Conservation (phyloP, 2,113 vertebrate species). For the Gallinago jamesoni region DNA sequence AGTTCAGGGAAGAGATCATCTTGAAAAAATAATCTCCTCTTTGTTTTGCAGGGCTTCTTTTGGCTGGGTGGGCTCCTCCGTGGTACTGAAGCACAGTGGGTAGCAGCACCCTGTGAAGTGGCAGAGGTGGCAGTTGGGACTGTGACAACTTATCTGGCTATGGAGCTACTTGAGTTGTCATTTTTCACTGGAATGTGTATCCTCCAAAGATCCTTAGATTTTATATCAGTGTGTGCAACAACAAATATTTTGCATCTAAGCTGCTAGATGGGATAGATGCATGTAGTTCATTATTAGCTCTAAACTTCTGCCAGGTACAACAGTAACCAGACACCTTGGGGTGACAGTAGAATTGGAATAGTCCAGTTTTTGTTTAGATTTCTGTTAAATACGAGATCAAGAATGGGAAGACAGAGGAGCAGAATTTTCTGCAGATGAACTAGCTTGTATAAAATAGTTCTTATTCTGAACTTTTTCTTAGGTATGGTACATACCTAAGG, state of each 20-base stretch:
- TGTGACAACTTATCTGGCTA: background rate
- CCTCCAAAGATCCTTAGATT: background rate
- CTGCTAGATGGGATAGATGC: background rate
- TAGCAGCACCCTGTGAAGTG: background rate
- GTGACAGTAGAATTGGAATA: background rate
- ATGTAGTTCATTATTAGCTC: background rate
- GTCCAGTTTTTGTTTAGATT: background rate
- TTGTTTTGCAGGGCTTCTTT: background rate
- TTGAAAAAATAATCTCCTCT: background rate
- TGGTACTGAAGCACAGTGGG: background rate
- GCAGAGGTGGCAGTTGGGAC: accelerated
- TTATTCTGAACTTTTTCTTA: background rate
- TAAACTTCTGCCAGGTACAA: background rate
- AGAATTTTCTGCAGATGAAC: background rate
- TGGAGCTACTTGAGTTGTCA: background rate
- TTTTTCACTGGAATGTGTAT: background rate
- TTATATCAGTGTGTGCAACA: background rate
- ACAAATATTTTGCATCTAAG: background rate
- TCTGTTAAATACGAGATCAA: background rate
- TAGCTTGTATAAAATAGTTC: background rate
- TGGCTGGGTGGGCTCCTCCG: background rate
- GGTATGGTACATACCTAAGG: background rate
- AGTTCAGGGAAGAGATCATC: background rate
- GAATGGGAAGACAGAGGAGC: background rate
- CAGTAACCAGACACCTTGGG: background rate